Percentiles rank a stretch among this genome's conserved stretches.
phyloP scores from a whole-genome alignment of 2,113 vertebrate genomes.

The Sceloporus tristichus region DNA sequence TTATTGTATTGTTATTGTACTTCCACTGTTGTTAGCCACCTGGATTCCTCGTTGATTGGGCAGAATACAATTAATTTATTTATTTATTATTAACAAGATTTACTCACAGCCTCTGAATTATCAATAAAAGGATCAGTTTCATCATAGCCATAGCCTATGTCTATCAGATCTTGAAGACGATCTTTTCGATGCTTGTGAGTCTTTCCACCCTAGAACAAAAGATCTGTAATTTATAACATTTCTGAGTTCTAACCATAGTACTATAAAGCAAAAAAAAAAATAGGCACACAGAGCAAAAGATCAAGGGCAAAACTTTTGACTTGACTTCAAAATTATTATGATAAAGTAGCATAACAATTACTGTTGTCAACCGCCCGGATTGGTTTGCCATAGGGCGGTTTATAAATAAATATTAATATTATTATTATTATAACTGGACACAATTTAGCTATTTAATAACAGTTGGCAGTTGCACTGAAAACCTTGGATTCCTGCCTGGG shows the following conservation, averaged over 20 bases:
- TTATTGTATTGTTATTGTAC: too few relatives aligned
- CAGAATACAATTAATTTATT: background rate
- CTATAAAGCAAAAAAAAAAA: background rate
- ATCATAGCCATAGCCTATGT: constrained; percentile 97
- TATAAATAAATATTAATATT: too few relatives aligned
- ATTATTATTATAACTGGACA: background rate
- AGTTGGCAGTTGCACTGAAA: background rate
- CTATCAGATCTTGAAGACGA: constrained; percentile 96
- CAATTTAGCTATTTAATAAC: background rate
- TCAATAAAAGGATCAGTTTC: constrained; percentile 98
- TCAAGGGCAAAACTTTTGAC: background rate
- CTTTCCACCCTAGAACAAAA: constrained; percentile 81
- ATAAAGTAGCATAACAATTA: background rate
- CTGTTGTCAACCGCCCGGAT: too few relatives aligned
- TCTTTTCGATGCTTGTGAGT: constrained; percentile 93
- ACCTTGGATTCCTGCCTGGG: too few relatives aligned
- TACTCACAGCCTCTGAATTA: constrained; percentile 97
- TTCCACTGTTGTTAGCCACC: too few relatives aligned
- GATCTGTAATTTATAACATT: constrained; percentile 17
- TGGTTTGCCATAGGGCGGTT: too few relatives aligned
- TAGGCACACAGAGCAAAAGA: background rate
- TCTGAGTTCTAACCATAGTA: background rate
- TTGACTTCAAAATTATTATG: background rate
- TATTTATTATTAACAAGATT: background rate
- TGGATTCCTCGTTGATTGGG: too few relatives aligned